Evolutionary conservation across 2,113 vertebrate species (phyloP).

Genomic region (Boleophthalmus pectinirostris): DNA sequence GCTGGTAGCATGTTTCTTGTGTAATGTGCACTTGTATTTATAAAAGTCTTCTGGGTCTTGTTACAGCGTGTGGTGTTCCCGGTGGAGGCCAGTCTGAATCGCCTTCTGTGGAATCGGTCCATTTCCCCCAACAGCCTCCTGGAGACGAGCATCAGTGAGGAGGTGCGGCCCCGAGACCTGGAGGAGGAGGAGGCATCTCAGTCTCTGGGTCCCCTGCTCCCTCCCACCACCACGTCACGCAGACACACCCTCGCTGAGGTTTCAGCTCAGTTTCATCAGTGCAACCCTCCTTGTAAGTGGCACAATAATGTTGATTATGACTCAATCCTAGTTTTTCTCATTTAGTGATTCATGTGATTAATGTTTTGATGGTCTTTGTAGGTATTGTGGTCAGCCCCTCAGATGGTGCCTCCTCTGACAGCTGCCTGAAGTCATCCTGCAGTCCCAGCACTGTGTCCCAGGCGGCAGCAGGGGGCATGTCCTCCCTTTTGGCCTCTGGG

Average conservation of each 20-base stretch:
- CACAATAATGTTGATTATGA: background rate
- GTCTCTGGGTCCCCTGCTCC: slow-evolving; percentile 62
- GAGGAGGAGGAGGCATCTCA: slow-evolving; percentile 83
- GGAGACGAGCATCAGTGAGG: slow-evolving; percentile 88
- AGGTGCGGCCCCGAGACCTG: slow-evolving; percentile 83
- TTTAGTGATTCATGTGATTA: background rate
- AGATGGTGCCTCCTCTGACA: slow-evolving; percentile 89
- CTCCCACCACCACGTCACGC: slow-evolving; percentile 81
- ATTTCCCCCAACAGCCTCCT: slow-evolving; percentile 88
- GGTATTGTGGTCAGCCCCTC: slow-evolving; percentile 87
- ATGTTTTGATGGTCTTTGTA: slow-evolving; percentile 42
- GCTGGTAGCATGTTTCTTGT: slow-evolving; percentile 1
- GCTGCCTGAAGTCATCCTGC: slow-evolving; percentile 85
- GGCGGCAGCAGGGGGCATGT: slow-evolving; percentile 67
- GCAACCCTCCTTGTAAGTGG: slow-evolving; percentile 87
- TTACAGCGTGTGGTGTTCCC: slow-evolving; percentile 86
- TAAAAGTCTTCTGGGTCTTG: background rate
- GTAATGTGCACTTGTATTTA: background rate
- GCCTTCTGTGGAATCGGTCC: slow-evolving; percentile 83
- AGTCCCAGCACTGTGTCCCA: slow-evolving; percentile 68
- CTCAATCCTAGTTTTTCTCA: background rate
- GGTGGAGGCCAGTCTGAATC: slow-evolving; percentile 82
- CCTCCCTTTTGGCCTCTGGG: slow-evolving; percentile 74
- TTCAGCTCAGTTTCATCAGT: slow-evolving; percentile 85
- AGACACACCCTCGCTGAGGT: slow-evolving; percentile 93